Percentiles rank a stretch among this genome's conserved stretches.
phyloP scores from a whole-genome alignment of 2,888 invertebrate genomes.

The Nycteola revayana region DNA sequence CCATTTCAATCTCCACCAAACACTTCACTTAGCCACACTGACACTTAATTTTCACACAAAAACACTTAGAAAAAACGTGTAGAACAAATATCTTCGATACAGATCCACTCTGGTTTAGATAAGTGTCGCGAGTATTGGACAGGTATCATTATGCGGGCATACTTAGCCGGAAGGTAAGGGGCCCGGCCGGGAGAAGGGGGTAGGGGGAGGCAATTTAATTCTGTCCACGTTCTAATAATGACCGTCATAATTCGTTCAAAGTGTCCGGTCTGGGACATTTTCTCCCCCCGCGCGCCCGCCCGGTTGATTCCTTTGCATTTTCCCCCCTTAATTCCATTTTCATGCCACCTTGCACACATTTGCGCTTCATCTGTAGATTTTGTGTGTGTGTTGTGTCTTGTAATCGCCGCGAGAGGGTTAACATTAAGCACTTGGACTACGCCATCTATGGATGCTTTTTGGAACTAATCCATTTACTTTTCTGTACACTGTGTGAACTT shows the following conservation, averaged over 20 bases:
- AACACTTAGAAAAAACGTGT: slow-evolving; percentile 31
- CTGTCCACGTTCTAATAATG: slow-evolving; percentile 85
- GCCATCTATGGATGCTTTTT: too few relatives aligned
- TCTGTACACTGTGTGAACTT: too few relatives aligned
- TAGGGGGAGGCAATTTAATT: slow-evolving; percentile 82
- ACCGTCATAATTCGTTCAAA: slow-evolving; percentile 84
- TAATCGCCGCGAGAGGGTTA: slow-evolving; percentile 27
- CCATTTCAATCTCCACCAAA: slow-evolving; percentile 24
- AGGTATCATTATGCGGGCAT: slow-evolving; percentile 79
- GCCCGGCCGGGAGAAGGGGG: slow-evolving; percentile 38
- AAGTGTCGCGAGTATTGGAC: slow-evolving; percentile 72
- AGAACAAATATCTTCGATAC: slow-evolving; percentile 39
- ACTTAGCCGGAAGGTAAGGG: slow-evolving; percentile 71
- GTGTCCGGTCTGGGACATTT: slow-evolving; percentile 82
- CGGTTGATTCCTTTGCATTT: slow-evolving; percentile 79
- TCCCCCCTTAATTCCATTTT: slow-evolving; percentile 78
- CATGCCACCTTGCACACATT: slow-evolving; percentile 79
- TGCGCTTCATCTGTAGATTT: slow-evolving; percentile 55
- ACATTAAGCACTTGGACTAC: too few relatives aligned
- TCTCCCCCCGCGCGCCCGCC: slow-evolving; percentile 54
- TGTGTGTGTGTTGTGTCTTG: slow-evolving; percentile 38
- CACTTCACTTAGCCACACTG: slow-evolving; percentile 29
- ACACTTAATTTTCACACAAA: slow-evolving; percentile 30
- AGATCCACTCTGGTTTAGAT: slow-evolving; percentile 52
- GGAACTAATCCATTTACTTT: too few relatives aligned